These are phyloP conservation scores for Bombyx huttoni DNA, from an alignment of 2,888 invertebrate genomes.

Conservation along the genomic window DNA sequence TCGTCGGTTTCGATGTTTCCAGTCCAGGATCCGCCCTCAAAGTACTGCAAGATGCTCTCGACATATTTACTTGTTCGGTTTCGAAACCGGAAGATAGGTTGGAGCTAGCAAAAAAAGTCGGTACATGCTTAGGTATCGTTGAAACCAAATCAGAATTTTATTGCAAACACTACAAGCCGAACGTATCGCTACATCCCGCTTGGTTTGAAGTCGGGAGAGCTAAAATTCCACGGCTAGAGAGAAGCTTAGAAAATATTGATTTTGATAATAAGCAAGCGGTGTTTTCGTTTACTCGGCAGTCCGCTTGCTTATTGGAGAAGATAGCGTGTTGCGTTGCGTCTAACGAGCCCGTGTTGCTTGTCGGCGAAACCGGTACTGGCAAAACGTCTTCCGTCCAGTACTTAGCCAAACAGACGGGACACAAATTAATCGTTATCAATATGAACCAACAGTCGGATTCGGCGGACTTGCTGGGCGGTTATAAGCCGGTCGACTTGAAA, in stretches of 20 bases:
- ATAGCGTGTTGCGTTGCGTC: conserved; percentile 87
- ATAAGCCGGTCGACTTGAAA: conserved; percentile 94
- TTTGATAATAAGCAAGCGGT: conserved; percentile 60
- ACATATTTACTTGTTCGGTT: conserved; percentile 90
- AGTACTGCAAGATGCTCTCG: conserved; percentile 90
- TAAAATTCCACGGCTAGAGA: conserved; percentile 55
- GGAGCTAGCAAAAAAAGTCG: conserved; percentile 80
- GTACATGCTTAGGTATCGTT: conserved; percentile 85
- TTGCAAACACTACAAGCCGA: conserved; percentile 84
- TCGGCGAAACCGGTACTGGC: conserved; percentile 99
- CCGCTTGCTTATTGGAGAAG: conserved; percentile 87
- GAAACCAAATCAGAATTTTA: conserved; percentile 87
- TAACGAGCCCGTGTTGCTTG: conserved; percentile 92
- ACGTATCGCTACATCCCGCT: conserved; percentile 70
- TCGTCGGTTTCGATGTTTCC: conserved; percentile 80
- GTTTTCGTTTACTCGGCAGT: conserved; percentile 88
- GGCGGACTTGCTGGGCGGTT: conserved; percentile 95
- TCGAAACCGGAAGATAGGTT: conserved; percentile 76
- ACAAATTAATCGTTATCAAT: conserved; percentile 93
- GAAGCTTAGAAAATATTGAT: conserved; percentile 41
- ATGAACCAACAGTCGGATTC: conserved; percentile 99
- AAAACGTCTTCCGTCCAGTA: conserved; percentile 97
- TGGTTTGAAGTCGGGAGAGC: conserved; percentile 82
- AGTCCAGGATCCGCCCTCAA: conserved; percentile 78
- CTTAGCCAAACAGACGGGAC: conserved; percentile 85